Evolutionary conservation across 1,140 invertebrate species (phyloP).

Genomic region (Drosophila melanica): DNA sequence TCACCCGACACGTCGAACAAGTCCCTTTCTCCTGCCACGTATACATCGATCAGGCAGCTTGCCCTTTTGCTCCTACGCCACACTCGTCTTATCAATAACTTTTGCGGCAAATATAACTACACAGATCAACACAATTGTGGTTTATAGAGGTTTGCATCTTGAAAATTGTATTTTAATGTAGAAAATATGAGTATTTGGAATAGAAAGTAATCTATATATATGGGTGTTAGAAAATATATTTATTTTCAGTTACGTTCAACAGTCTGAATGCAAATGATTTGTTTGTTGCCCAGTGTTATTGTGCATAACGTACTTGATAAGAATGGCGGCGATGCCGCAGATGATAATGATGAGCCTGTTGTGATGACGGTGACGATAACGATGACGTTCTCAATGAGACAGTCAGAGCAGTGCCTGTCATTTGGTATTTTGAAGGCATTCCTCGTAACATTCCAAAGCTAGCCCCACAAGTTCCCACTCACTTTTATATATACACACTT

Average conservation of each 20-base stretch:
- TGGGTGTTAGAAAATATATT: not conserved
- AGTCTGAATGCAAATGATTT: not conserved
- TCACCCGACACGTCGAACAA: slow-evolving; percentile 16
- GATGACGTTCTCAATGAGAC: slow-evolving; percentile 40
- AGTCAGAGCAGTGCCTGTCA: slow-evolving; percentile 32
- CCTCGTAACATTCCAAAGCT: slow-evolving; percentile 62
- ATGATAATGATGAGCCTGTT: slow-evolving; percentile 27
- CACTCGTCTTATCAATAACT: slow-evolving; percentile 70
- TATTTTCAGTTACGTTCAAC: not conserved
- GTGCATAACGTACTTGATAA: slow-evolving; percentile 63
- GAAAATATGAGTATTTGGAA: too few species aligned
- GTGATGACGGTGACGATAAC: slow-evolving; percentile 16
- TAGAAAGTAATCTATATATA: not conserved
- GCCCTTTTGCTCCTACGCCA: slow-evolving; percentile 27
- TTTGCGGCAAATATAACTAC: slow-evolving; percentile 69
- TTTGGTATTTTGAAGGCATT: slow-evolving; percentile 67
- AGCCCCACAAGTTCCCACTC: slow-evolving; percentile 20
- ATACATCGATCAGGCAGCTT: slow-evolving; percentile 29
- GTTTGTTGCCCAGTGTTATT: slow-evolving; percentile 21
- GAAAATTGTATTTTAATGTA: not conserved
- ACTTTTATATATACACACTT: not conserved
- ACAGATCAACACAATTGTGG: not conserved
- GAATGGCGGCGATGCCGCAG: slow-evolving; percentile 50
- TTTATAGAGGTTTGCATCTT: not conserved
- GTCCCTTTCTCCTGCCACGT: slow-evolving; percentile 9